Conservation (phyloP, 2,888 invertebrate genomes). For the Sepiola atlantica region DNA sequence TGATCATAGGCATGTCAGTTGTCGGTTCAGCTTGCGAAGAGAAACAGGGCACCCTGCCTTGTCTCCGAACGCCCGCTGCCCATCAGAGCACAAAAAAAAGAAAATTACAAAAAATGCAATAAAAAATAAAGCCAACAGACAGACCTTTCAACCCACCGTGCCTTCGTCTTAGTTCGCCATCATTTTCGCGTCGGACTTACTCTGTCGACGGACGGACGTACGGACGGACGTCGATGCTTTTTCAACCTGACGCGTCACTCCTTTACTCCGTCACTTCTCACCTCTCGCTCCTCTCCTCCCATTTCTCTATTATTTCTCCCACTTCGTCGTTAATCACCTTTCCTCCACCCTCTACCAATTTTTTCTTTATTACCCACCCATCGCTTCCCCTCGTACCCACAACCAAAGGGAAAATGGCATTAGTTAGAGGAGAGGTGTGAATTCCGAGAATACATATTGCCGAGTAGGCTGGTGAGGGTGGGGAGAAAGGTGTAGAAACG, state of each 20-base stretch:
- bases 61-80: too few species aligned
- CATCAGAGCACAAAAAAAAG: too few species aligned
- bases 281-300: not conserved
- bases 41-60: too few species aligned
- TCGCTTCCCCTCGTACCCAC: not conserved
- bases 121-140: too few species aligned
- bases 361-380: not conserved
- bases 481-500: not conserved
- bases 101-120: too few species aligned
- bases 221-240: not conserved
- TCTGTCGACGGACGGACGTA: not conserved
- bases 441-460: constrained; percentile 9
- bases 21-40: not conserved
- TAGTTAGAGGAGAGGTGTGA: constrained; percentile 1
- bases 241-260: not conserved
- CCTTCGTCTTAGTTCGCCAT: not conserved
- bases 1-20: not conserved
- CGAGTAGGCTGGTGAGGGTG: not conserved
- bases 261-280: not conserved
- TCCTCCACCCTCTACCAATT: not conserved
- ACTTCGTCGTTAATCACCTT: not conserved
- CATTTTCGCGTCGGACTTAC: not conserved
- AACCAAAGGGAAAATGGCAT: constrained; percentile 1
- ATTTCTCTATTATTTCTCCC: not conserved
- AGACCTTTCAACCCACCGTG: not conserved